Base-by-base conservation (phyloP, 2,888 invertebrate genomes). In the Lagria hirta region DNA sequence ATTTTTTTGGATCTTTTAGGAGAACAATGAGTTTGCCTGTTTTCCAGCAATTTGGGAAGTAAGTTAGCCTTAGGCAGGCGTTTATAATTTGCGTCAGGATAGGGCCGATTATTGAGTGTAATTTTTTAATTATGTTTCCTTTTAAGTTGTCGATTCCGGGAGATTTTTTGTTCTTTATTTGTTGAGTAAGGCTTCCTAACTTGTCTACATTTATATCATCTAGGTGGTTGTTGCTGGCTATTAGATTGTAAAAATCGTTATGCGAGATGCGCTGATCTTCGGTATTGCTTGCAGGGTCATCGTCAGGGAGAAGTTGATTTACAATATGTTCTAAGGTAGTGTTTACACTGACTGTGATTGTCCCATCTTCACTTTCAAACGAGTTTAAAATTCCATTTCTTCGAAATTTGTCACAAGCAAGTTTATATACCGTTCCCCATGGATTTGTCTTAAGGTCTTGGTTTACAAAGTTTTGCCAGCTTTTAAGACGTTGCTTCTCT, bases 1-100 rank as follows among this genome's bases (percentile, higher is more conserved):
- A 10, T 11, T 22, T 8, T 12, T 7, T 8, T 8, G 34, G 22
- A 12, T 13, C 14, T 34, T 35, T 35, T n/a, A 14, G 26, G 6
- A 35, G n/a, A 5, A 24, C n/a, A 3, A 26, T 14, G 2, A 35
- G 26, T 3, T 24, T 12, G 6, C 26, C 26, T 8, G 11, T 24
- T 35, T 35, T 35, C 35, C 26, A 35, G 3, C n/a, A 11, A 4
- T 6, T 26, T 8, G 26, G 35, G 15, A 35, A 35, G 16, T 35
- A 35, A n/a, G 7, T 26, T 4, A 5, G 7, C 4, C 3, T 26
- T 14, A 11, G 13, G 26, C 26, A 26, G 7, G 26, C 26, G 13
- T 26, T 26, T 11, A 23, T 22, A 8, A 33, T 33, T 33, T 15
- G 18, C 2, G 15, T 6, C 23, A 6, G 8, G 5, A 23, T 5